phyloP scores from a whole-genome alignment of 2,797 vertebrate genomes.

The Chrysocyon brachyurus region DNA sequence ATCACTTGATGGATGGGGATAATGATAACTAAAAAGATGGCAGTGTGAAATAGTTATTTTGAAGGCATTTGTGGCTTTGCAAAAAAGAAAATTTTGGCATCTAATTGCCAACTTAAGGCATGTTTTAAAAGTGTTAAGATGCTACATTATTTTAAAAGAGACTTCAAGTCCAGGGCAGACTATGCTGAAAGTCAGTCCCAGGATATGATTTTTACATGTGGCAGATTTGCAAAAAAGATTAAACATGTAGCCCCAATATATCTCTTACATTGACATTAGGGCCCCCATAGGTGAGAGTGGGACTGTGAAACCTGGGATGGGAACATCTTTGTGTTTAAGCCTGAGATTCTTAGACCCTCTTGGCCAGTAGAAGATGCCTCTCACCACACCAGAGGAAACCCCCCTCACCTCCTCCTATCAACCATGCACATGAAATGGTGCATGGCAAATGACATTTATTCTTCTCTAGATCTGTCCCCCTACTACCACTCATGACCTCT shows the following conservation, averaged over 20 bases:
- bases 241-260: neutral
- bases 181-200: neutral
- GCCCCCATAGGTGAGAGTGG: neutral
- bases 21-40: neutral
- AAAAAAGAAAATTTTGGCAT: neutral
- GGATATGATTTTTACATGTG: neutral
- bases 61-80: neutral
- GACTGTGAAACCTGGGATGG: neutral
- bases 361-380: neutral
- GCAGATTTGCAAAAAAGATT: neutral
- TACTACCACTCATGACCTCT: neutral
- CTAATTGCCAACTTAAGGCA: neutral
- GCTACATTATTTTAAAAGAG: neutral
- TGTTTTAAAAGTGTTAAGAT: neutral
- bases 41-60: neutral
- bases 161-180: neutral
- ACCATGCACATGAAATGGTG: neutral
- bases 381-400: neutral
- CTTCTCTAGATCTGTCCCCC: neutral
- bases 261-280: neutral
- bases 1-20: neutral
- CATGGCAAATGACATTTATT: neutral
- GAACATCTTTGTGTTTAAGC: neutral
- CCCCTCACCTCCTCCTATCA: neutral
- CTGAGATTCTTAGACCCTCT: neutral